Evolutionary conservation across 2,113 vertebrate genomes (phyloP).

Genomic region (Noturus placidus): DNA sequence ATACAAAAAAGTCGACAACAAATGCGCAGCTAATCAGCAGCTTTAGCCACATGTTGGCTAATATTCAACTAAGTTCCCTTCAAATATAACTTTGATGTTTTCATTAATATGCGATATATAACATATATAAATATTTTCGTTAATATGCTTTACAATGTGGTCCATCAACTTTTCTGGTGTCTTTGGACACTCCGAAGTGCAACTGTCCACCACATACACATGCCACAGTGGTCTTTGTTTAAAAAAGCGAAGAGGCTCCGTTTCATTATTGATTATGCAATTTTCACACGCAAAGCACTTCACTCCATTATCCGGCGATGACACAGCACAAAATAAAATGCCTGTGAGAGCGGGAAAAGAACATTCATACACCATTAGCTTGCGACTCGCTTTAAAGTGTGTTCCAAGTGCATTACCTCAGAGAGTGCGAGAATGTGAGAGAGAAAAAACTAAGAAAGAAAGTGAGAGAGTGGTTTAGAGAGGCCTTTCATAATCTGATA

Average conservation of each 20-base stretch:
- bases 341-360: slow-evolving; percentile 42
- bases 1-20: background rate
- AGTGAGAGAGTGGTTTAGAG: background rate
- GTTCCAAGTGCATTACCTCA: slow-evolving; percentile 63
- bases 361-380: slow-evolving; percentile 49
- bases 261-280: slow-evolving; percentile 45
- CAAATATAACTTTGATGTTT: background rate
- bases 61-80: slow-evolving; percentile 23
- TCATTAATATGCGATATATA: background rate
- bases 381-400: slow-evolving; percentile 44
- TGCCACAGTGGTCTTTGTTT: slow-evolving; percentile 22
- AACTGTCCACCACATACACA: background rate
- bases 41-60: slow-evolving; percentile 19
- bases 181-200: background rate
- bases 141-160: background rate
- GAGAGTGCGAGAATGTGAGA: slow-evolving; percentile 32
- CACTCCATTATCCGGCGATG: slow-evolving; percentile 44
- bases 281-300: slow-evolving; percentile 34
- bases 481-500: slow-evolving; percentile 54
- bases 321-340: slow-evolving; percentile 47
- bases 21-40: background rate
- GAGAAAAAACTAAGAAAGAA: slow-evolving; percentile 12
- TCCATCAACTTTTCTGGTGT: background rate
- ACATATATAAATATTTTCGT: background rate
- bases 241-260: slow-evolving; percentile 32